Evolutionary conservation across 2,888 invertebrate species (phyloP).

Genomic region (Lacanobia oleracea): DNA sequence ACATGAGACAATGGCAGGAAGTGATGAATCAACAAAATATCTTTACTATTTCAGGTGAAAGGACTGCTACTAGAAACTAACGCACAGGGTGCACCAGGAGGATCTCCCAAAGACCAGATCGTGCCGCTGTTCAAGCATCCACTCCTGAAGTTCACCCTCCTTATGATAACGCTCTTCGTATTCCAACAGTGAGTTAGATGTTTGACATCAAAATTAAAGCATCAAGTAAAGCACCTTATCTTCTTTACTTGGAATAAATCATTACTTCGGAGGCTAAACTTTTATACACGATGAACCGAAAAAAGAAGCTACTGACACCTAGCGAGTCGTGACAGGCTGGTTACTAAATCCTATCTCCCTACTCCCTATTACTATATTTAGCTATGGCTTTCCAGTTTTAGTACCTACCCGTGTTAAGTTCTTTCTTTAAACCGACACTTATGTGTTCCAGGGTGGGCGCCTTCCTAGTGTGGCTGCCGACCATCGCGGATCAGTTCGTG

Average conservation of each 20-base stretch:
- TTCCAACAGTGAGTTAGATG: conserved; percentile 89
- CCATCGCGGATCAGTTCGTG: conserved; percentile 79
- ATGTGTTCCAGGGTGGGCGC: conserved; percentile 71
- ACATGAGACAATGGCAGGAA: no score
- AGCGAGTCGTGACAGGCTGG: no score
- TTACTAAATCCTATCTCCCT: no score
- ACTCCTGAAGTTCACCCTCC: conserved; percentile 86
- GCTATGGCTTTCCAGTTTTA: no score
- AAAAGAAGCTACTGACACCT: no score
- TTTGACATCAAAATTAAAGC: neutral
- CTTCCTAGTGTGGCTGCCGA: conserved; percentile 82
- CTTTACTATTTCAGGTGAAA: conserved; percentile 70
- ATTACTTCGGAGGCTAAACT: neutral
- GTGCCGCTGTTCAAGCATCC: conserved; percentile 88
- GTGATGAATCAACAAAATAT: no score
- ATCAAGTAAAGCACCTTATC: neutral
- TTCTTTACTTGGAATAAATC: no score
- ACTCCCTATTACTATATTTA: no score
- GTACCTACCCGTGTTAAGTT: neutral
- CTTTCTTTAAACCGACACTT: neutral
- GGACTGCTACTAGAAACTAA: conserved; percentile 73
- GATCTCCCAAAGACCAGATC: conserved; percentile 80
- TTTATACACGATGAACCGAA: no score
- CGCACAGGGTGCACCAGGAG: conserved; percentile 67
- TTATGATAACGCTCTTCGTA: conserved; percentile 85